Evolutionary conservation across 2,888 invertebrate genomes (phyloP), one percentile per base, ranked within the genome.

Genomic region (Scaeva pyrastri): DNA sequence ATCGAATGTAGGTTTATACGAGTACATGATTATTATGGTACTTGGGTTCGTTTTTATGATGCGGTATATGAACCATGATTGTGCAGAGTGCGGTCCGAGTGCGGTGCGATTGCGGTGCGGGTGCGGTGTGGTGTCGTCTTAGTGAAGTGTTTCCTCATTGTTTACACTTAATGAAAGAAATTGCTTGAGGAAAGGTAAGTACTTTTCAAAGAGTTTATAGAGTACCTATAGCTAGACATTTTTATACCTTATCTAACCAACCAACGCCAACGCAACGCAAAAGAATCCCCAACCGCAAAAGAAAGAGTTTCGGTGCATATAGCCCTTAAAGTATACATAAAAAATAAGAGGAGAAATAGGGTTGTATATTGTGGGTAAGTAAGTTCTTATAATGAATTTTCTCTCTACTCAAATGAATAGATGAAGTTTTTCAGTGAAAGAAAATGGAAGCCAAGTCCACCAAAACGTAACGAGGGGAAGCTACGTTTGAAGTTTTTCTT

Each of bases 121-220:
- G n/a, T n/a, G 31, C 31, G 5, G 6, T 7, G 31, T 7, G 31
- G 8, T 8, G 3, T 31, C 2, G 68, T 26, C 45, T 62, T 78
- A 74, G 70, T 62, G 71, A 79, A 79, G 71, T 79, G 62, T 79
- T 79, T 75, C 75, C 84, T 75, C 62, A 74, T 84, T 82, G 71
- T 79, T 84, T 73, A 75, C 64, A 75, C 72, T 84, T 71, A 79
- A 75, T 75, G 74, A 43, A 84, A 79, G 79, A 79, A 66, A 62
- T 62, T 60, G 50, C 74, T 79, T 83, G 62, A 36, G 62, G 52
- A 55, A 70, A 83, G 60, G 78, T 78, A 64, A 48, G 78, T 74
- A 70, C 55, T 48, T 41, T 68, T 77, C 52, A 70, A 83, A 68
- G 55, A 74, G 39, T 19, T 31, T 52, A 23, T 10, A 10, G 39